Evolutionary conservation across 2,797 vertebrate species (phyloP).

Genomic region (Distichodus sexfasciatus): DNA sequence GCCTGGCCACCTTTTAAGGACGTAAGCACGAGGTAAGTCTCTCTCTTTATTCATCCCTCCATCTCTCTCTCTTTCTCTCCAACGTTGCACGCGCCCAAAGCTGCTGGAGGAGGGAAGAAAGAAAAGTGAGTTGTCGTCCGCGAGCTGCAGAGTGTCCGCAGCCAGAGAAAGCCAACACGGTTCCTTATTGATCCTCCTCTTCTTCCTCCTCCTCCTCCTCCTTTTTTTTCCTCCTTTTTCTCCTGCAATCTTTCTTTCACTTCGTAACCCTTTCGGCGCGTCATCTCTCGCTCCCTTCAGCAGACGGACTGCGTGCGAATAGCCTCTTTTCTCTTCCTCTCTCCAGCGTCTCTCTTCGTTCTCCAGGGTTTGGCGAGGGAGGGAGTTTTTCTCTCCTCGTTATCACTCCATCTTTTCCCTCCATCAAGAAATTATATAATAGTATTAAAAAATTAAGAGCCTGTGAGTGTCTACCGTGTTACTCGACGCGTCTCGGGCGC

Average conservation of each 20-base stretch:
- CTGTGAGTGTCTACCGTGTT: too few species aligned
- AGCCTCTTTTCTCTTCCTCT: neutral
- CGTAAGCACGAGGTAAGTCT: slow-evolving; percentile 79
- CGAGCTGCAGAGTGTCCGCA: slow-evolving; percentile 2
- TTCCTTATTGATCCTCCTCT: slow-evolving; percentile 9
- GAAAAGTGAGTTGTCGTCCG: too few species aligned
- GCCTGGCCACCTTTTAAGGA: slow-evolving; percentile 75
- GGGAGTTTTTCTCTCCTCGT: too few species aligned
- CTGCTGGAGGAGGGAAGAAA: too few species aligned
- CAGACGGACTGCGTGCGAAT: slow-evolving; percentile 12
- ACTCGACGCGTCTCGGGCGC: too few species aligned
- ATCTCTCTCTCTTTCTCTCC: neutral
- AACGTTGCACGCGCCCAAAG: too few species aligned
- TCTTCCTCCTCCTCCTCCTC: slow-evolving; percentile 10
- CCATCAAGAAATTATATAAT: too few species aligned
- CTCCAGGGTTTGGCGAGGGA: too few species aligned
- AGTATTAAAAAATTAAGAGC: too few species aligned
- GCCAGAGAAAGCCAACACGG: neutral
- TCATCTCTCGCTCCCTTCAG: slow-evolving; percentile 29
- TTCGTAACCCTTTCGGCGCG: slow-evolving; percentile 14
- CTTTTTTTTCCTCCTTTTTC: too few species aligned
- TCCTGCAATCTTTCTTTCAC: neutral
- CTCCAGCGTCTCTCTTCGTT: neutral
- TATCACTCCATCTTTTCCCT: too few species aligned
- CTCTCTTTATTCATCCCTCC: neutral